Percentiles rank a stretch among this genome's conserved stretches.
These are phyloP conservation scores for Congeria kusceri DNA, from an alignment of 2,888 invertebrate genomes.

Conservation along the genomic window DNA sequence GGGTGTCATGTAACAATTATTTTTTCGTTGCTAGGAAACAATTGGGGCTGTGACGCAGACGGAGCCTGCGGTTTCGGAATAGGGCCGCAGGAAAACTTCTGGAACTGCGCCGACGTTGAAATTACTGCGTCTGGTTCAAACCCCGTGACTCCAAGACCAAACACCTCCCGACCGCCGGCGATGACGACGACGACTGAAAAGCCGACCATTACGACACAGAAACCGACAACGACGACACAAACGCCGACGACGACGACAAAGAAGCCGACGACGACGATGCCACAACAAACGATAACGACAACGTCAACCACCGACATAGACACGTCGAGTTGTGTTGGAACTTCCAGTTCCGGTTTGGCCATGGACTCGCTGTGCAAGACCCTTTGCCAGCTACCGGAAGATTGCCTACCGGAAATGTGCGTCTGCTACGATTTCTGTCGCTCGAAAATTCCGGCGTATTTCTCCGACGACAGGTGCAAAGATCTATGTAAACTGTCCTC, in stretches of 20 bases:
- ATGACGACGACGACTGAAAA: neutral
- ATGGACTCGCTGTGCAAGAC: neutral
- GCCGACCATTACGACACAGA: neutral
- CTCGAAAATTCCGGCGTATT: neutral
- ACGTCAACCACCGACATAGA: neutral
- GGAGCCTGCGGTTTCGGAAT: slow-evolving; percentile 37
- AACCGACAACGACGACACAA: neutral
- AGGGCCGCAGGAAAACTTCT: slow-evolving; percentile 61
- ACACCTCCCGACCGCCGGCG: neutral
- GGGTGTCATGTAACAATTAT: no score
- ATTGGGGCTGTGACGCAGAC: slow-evolving; percentile 27
- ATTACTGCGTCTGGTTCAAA: slow-evolving; percentile 1
- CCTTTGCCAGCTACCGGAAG: neutral
- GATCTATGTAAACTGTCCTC: neutral
- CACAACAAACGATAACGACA: neutral
- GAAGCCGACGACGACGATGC: neutral
- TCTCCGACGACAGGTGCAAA: neutral
- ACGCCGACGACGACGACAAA: neutral
- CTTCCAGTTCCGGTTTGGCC: neutral
- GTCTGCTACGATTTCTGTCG: neutral
- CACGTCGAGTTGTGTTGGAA: neutral
- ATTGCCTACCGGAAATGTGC: neutral
- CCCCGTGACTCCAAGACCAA: neutral
- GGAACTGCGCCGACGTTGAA: slow-evolving; percentile 65
- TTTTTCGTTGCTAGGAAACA: slow-evolving; percentile 24